Conservation (phyloP, 2,888 invertebrate species). For the Ectemnius lituratus region DNA sequence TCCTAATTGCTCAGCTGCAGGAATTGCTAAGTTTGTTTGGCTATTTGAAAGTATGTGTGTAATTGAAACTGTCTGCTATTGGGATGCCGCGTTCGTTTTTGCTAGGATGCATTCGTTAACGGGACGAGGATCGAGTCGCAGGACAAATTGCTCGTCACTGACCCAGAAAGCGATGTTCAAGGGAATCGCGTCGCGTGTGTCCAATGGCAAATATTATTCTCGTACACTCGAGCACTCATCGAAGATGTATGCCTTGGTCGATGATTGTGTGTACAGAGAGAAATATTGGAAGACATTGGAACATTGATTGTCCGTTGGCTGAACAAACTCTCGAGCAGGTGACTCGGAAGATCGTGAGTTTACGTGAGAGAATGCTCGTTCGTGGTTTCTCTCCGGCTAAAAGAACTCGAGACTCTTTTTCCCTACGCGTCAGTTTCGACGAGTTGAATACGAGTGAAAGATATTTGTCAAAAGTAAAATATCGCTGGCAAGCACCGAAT, state of each 20-base stretch:
- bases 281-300: not conserved
- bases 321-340: conserved; percentile 2
- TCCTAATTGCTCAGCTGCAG: not conserved
- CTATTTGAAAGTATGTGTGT: not conserved
- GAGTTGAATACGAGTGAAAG: conserved; percentile 42
- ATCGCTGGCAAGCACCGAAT: conserved; percentile 36
- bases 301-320: not conserved
- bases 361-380: not conserved
- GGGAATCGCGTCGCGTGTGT: not conserved
- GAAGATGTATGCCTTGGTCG: not conserved
- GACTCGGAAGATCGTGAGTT: not conserved
- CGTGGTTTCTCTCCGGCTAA: not conserved
- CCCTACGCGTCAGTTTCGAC: not conserved
- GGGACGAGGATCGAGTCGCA: not conserved
- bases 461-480: conserved; percentile 47
- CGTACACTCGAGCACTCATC: not conserved
- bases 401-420: not conserved
- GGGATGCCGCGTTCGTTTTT: not conserved
- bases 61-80: not conserved
- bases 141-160: conserved; percentile 4
- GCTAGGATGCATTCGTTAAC: not conserved
- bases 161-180: not conserved
- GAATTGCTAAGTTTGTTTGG: not conserved
- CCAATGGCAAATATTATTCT: not conserved
- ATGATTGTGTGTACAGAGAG: too few relatives aligned